Evolutionary conservation across 2,888 invertebrate species (phyloP).

Genomic region (Tetrapedia diversipes): DNA sequence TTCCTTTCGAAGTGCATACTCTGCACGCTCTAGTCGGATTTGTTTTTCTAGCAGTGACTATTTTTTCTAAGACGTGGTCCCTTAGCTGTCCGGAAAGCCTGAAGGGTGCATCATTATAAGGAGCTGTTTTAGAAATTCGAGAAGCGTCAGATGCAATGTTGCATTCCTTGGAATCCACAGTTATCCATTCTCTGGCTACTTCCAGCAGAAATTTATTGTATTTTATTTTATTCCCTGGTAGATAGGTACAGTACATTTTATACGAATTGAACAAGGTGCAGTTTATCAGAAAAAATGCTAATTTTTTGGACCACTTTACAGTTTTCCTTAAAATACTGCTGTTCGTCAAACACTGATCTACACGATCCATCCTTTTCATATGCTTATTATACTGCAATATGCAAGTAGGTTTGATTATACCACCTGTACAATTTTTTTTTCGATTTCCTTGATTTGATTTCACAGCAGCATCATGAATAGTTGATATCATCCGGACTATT

Average conservation of each 20-base stretch:
- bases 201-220: slow-evolving; percentile 43
- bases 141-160: too few species aligned
- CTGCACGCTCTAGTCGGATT: too few species aligned
- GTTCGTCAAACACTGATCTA: slow-evolving; percentile 39
- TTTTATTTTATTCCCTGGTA: slow-evolving; percentile 43
- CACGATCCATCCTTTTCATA: background rate
- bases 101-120: slow-evolving; percentile 1
- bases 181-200: slow-evolving; percentile 42
- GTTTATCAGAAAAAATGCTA: slow-evolving; percentile 16
- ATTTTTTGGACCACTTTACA: slow-evolving; percentile 10
- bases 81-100: background rate
- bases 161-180: too few species aligned
- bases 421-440: background rate
- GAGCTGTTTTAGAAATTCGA: slow-evolving; percentile 3
- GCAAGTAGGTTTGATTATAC: slow-evolving; percentile 2
- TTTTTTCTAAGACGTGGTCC: background rate
- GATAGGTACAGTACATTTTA: slow-evolving; percentile 38
- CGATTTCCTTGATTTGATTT: background rate
- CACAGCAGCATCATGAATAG: slow-evolving; percentile 22
- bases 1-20: too few species aligned
- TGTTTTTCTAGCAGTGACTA: too few species aligned
- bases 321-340: slow-evolving; percentile 27
- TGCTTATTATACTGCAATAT: background rate
- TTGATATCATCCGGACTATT: slow-evolving; percentile 14
- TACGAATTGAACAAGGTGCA: slow-evolving; percentile 36